A percentile compares a stretch with the other conserved stretches of the same genome.
Conservation (phyloP, 2,888 invertebrate genomes). For the Eupithecia vulgata region DNA sequence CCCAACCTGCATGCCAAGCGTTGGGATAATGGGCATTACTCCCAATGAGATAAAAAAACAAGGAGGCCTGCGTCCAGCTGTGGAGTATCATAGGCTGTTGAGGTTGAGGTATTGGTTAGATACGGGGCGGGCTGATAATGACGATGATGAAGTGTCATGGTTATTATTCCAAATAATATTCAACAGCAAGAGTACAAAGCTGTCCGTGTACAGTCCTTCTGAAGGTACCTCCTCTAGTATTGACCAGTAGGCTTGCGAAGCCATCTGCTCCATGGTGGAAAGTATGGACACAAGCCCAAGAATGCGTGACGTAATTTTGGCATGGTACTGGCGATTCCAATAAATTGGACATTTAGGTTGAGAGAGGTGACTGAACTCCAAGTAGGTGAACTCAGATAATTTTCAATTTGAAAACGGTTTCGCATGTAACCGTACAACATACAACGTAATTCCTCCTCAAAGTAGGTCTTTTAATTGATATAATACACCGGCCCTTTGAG, state of each 20-base stretch:
- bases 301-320: constrained; percentile 35
- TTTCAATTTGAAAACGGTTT: constrained; percentile 24
- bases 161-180: too few relatives aligned
- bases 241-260: not conserved
- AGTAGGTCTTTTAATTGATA: constrained; percentile 7
- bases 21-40: too few relatives aligned
- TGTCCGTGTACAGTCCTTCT: not conserved
- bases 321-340: constrained; percentile 31
- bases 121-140: too few relatives aligned
- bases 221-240: not conserved
- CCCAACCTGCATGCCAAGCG: too few relatives aligned
- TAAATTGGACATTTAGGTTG: constrained; percentile 33
- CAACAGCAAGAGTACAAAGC: not conserved
- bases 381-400: constrained; percentile 45
- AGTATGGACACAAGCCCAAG: constrained; percentile 6
- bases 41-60: too few relatives aligned
- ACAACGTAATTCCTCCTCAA: not conserved
- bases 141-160: too few relatives aligned
- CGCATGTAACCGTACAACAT: not conserved
- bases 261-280: not conserved
- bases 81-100: too few relatives aligned
- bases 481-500: constrained; percentile 9
- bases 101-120: too few relatives aligned
- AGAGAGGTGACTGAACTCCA: constrained; percentile 26
- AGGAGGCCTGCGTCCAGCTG: too few relatives aligned